Conservation (phyloP, 1,140 invertebrate species). For the Heliothis subflexa region DNA sequence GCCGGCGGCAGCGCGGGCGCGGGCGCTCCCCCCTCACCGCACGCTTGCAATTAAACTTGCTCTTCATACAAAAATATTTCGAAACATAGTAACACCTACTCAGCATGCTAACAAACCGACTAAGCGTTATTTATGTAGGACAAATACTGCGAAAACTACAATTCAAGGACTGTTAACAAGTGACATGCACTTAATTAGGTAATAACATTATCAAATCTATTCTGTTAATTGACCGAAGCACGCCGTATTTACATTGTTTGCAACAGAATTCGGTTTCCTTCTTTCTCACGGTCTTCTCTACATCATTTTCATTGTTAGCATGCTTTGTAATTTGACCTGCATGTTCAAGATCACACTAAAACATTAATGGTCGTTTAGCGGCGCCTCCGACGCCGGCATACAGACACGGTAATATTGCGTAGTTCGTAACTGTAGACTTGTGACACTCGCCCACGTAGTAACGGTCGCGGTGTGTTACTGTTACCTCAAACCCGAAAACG, state of each 20-base stretch:
- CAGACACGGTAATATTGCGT: constrained; percentile 49
- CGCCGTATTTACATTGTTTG: constrained; percentile 17
- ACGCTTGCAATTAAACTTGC: constrained; percentile 74
- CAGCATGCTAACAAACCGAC: constrained; percentile 2
- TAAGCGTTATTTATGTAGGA: constrained; percentile 38
- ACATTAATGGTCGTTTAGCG: constrained; percentile 46
- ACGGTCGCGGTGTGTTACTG: constrained; percentile 75
- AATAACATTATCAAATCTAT: constrained; percentile 16
- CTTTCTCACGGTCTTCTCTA: constrained; percentile 49
- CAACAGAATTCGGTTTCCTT: constrained; percentile 35
- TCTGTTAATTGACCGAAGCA: constrained; percentile 15
- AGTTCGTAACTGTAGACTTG: constrained; percentile 55
- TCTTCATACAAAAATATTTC: constrained; percentile 63
- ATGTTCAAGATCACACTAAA: constrained; percentile 54
- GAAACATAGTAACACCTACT: constrained; percentile 46
- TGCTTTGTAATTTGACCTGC: constrained; percentile 63
- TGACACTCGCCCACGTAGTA: constrained; percentile 71
- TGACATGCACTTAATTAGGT: neutral
- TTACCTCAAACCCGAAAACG: constrained; percentile 72
- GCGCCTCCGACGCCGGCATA: constrained; percentile 35
- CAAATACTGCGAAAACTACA: constrained; percentile 58
- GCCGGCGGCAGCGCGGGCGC: constrained; percentile 64
- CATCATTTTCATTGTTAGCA: constrained; percentile 51
- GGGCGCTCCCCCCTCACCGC: constrained; percentile 65
- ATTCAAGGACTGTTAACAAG: constrained; percentile 37